Base-by-base conservation (phyloP, 1,140 invertebrate species). In the Achroia grisella region DNA sequence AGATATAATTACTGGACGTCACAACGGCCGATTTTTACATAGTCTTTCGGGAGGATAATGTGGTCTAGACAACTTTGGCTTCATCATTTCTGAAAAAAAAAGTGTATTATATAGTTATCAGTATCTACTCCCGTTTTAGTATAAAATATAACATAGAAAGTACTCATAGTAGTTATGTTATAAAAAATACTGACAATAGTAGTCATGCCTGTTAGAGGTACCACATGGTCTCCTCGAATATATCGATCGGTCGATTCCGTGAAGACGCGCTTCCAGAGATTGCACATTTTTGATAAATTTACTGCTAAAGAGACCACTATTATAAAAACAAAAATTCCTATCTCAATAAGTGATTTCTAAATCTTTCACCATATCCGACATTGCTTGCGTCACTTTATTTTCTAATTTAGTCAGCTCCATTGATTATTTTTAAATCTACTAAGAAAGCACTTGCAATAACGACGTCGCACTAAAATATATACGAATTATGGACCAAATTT, bases 11-110 rank as follows among this genome's bases (percentile, higher is more conserved):
- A 55, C 52, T 73, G 67, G 72, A 63, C 69, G 78, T 82, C 78
- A 82, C 76, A 84, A 81, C 36, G 62, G 59, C 55, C 57, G 46
- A 58, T 66, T 48, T 73, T 75, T 76, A 64, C 63, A 65, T 48
- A 60, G 49, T 60, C 49, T 69, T 71, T 73, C 59, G 54, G 56
- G 60, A 48, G 68, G 62, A 52, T 65, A 56, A 54, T 50, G 64
- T 45, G 60, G 53, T 50, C 56, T 62, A 47, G 61, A 27, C 56
- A 64, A 56, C 44, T 73, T 78, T 53, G 62, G 67, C 67, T 76
- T 77, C 77, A 69, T 58, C 62, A 81, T 84, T 72, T 81, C 80
- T 84, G 80, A 44, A 83, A 82, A 56, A 46, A 43, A 62, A 56
- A 60, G 45, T 33, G 39, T 1, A 36, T 13, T 12, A 40, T 6